Base-by-base conservation (phyloP, 2,888 invertebrate genomes). In the Aleiodes leptofemur region DNA sequence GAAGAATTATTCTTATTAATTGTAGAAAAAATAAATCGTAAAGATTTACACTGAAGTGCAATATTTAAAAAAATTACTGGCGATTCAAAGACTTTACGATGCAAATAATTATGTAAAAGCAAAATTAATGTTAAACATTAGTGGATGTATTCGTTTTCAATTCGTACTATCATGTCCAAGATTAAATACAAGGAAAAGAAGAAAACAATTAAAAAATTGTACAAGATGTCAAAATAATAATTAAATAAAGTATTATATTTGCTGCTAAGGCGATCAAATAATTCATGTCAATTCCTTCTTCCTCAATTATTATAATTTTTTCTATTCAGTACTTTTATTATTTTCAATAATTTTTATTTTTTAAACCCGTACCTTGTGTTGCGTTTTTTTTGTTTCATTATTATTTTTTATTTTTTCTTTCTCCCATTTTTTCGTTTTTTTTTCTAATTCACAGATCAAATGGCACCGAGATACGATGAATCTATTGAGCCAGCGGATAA, bases 171-270 rank as follows among this genome's bases (percentile, higher is more conserved):
- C 77, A 72, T 77, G 77, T 71, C 75, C 77, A 59, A 72, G 71
- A 69, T 74, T 69, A 57, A 23, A 69, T 38, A 53, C 13, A 57
- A 59, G 23, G 29, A 34, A 66, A 59, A 6, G n/a, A 66, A 73
- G 64, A 69, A 77, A 77, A 73, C 78, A 79, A 75, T 76, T 80
- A 85, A 82, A 82, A 77, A 71, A 77, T 82, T 83, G 80, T 82
- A 80, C 79, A 76, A 74, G 78, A 78, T 80, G 76, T 82, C 23
- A 64, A 64, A 43, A 64, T 7, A 64, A 64, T 48, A 76, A 43
- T 43, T 43, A 76, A 87, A 87, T 87, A 87, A 87, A 87, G 72
- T 83, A 83, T 81, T 83, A 73, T 85, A 83, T 84, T 83, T 82
- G 81, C 80, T 83, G 82, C 80, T 77, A 82, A 80, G 66, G 79